Conservation (phyloP, 2,797 vertebrate genomes). For the Cyclopterus lumpus region DNA sequence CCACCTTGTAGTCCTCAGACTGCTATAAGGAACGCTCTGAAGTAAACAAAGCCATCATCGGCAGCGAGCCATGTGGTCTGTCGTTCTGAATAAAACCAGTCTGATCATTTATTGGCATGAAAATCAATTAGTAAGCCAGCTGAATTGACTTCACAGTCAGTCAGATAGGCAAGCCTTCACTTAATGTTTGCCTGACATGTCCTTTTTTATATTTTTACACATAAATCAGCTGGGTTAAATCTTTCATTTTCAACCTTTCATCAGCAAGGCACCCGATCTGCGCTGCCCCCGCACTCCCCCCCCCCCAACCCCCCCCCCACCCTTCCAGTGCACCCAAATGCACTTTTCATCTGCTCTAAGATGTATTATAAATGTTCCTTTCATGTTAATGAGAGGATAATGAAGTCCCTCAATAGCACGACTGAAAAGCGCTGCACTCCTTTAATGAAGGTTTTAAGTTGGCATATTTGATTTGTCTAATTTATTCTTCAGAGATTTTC, state of each 20-base stretch:
- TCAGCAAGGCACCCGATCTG: constrained; percentile 63
- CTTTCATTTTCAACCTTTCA: constrained; percentile 78
- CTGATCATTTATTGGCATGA: constrained; percentile 13
- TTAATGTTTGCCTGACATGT: constrained; percentile 40
- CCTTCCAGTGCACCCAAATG: constrained; percentile 75
- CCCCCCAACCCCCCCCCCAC: constrained; percentile 45
- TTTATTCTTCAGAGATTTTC: constrained; percentile 84
- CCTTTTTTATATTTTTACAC: constrained; percentile 45
- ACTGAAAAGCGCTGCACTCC: constrained; percentile 74
- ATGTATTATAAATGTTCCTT: constrained; percentile 88
- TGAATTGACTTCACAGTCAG: constrained; percentile 31
- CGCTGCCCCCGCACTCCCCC: constrained; percentile 57
- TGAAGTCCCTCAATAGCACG: constrained; percentile 80
- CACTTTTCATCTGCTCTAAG: constrained; percentile 84
- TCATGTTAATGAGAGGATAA: constrained; percentile 86
- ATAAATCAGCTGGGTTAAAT: constrained; percentile 76
- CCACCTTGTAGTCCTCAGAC: not conserved
- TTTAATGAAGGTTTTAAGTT: constrained; percentile 84
- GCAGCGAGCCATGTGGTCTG: not conserved
- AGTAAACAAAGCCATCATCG: constrained; percentile 30
- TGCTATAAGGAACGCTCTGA: constrained; percentile 18
- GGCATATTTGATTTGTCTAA: constrained; percentile 86
- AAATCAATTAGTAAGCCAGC: constrained; percentile 22
- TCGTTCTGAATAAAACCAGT: constrained; percentile 7
- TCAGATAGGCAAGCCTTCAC: constrained; percentile 16